Evolutionary conservation across 2,797 vertebrate genomes (phyloP).

Genomic region (Spea hammondii): DNA sequence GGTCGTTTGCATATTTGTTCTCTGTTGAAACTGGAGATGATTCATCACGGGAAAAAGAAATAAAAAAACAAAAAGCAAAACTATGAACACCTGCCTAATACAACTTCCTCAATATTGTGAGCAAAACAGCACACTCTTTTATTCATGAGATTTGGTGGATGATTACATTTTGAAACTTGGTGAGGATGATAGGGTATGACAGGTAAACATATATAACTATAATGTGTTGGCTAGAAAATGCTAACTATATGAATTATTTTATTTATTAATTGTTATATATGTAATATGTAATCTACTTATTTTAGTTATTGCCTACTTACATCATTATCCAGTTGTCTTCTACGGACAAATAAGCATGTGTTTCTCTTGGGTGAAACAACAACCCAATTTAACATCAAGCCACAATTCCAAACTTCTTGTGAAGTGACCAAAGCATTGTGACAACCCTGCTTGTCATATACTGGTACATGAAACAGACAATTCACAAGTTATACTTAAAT

Average conservation of each 20-base stretch:
- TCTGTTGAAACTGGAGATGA: slow-evolving; percentile 21
- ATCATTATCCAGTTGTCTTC: background rate
- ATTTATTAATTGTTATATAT: background rate
- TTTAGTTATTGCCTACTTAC: background rate
- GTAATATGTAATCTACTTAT: background rate
- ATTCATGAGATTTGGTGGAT: too few relatives aligned
- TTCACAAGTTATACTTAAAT: background rate
- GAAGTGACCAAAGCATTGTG: background rate
- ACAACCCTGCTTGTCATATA: slow-evolving; percentile 10
- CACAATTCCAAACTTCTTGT: background rate
- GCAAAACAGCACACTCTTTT: too few relatives aligned
- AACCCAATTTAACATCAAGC: too few relatives aligned
- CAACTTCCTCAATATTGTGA: background rate
- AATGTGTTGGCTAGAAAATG: too few relatives aligned
- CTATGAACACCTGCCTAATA: slow-evolving; percentile 1
- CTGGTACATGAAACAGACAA: slow-evolving; percentile 1
- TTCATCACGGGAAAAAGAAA: background rate
- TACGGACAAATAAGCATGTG: background rate
- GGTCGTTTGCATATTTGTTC: slow-evolving; percentile 28
- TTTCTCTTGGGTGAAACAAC: slow-evolving; percentile 6
- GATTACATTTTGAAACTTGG: too few relatives aligned
- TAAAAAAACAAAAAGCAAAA: too few relatives aligned
- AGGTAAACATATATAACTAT: too few relatives aligned
- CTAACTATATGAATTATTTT: background rate
- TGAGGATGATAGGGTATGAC: too few relatives aligned